A percentile compares a stretch with the other conserved stretches of the same genome.
Conservation (phyloP, 2,888 invertebrate species). For the Cosmia pyralina region DNA sequence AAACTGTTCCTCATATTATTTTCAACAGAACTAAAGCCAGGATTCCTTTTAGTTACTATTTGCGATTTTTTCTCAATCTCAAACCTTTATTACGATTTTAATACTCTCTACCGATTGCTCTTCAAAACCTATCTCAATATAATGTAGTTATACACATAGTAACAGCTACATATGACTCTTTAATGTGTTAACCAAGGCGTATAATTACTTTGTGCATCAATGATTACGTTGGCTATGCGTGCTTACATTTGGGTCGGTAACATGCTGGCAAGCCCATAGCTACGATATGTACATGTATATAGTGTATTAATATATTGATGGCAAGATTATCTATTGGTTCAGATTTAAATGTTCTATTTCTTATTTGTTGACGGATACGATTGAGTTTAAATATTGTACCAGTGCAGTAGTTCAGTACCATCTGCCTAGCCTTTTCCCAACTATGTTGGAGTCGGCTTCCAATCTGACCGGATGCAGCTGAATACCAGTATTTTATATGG, state of each 20-base stretch:
- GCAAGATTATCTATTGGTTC: background rate
- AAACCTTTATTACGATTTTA: background rate
- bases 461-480: no score
- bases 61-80: background rate
- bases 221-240: constrained; percentile 29
- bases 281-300: background rate
- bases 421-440: no score
- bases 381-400: background rate
- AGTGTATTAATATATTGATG: background rate
- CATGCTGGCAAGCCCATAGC: background rate
- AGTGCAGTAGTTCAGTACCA: background rate
- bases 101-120: background rate
- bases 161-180: constrained; percentile 35
- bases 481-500: no score
- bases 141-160: background rate
- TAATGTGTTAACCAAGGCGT: constrained; percentile 51
- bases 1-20: background rate
- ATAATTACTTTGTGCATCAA: constrained; percentile 52
- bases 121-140: constrained; percentile 1
- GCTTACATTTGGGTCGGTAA: constrained; percentile 4
- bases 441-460: no score
- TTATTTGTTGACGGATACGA: background rate
- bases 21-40: background rate
- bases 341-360: background rate
- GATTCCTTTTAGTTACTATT: background rate